Conservation (phyloP, 1,140 invertebrate species). For the Thalassaphorura encarpata region DNA sequence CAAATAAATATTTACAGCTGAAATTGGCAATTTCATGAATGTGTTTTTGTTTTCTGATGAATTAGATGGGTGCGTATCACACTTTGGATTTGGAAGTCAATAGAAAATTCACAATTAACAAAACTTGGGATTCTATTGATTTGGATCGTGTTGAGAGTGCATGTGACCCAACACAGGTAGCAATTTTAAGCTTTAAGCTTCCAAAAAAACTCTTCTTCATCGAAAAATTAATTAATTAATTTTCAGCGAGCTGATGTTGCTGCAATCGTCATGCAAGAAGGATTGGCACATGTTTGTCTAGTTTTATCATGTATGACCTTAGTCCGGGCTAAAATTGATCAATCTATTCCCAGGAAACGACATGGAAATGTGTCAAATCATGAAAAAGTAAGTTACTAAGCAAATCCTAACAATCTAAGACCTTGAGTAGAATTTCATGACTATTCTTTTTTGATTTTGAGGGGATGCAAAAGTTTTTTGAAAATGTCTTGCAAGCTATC, state of each 20-base stretch:
- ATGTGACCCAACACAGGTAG: conserved; percentile 66
- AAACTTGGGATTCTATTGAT: conserved; percentile 91
- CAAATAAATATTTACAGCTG: neutral
- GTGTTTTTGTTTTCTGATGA: neutral
- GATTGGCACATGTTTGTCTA: conserved; percentile 88
- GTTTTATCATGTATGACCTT: conserved; percentile 95
- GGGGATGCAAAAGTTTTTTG: conserved; percentile 86
- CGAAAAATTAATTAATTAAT: conserved; percentile 7
- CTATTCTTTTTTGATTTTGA: conserved; percentile 42
- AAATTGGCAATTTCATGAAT: no score
- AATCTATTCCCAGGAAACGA: conserved; percentile 87
- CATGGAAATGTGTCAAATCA: conserved; percentile 90
- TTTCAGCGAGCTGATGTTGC: conserved; percentile 82
- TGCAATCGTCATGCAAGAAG: conserved; percentile 95
- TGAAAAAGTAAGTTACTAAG: conserved; percentile 64
- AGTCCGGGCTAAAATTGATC: conserved; percentile 92
- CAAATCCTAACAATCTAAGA: neutral
- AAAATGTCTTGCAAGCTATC: conserved; percentile 88
- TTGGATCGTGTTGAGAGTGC: conserved; percentile 83
- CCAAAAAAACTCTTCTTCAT: no score
- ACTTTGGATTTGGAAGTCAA: conserved; percentile 94
- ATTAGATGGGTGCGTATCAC: conserved; percentile 93
- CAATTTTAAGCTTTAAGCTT: conserved; percentile 3
- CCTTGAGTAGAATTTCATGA: no score
- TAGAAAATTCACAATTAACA: conserved; percentile 81